A percentile compares a stretch with the other conserved stretches of the same genome.
phyloP scores from a whole-genome alignment of 2,113 vertebrate species.

The Carassius auratus region DNA sequence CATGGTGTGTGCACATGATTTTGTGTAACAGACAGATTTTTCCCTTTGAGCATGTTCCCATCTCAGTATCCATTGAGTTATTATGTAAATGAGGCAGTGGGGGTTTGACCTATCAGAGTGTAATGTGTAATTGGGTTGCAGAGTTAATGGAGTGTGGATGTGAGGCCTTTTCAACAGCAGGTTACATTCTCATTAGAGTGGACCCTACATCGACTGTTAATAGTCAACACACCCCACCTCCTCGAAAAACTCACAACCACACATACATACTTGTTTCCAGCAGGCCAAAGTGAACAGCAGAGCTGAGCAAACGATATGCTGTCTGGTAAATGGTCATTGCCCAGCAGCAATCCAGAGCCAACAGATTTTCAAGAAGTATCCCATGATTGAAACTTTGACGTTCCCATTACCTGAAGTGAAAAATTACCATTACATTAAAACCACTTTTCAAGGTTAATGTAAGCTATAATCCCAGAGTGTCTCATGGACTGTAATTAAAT shows the following conservation, averaged over 20 bases:
- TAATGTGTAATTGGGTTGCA: conserved; percentile 59
- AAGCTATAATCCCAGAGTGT: conserved; percentile 20
- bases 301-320: background rate
- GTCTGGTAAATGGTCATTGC: conserved; percentile 37
- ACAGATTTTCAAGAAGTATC: conserved; percentile 14
- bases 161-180: conserved; percentile 50
- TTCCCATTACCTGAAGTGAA: conserved; percentile 32
- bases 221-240: conserved; percentile 37
- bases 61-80: conserved; percentile 44
- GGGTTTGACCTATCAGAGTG: conserved; percentile 53
- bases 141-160: conserved; percentile 59
- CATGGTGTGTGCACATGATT: conserved; percentile 6
- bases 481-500: conserved; percentile 19
- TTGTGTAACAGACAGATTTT: conserved; percentile 6
- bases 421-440: conserved; percentile 39
- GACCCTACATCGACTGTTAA: conserved; percentile 45
- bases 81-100: conserved; percentile 56
- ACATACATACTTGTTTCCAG: conserved; percentile 22
- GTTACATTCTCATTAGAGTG: conserved; percentile 58
- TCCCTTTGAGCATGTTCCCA: conserved; percentile 23
- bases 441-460: conserved; percentile 29
- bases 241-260: background rate
- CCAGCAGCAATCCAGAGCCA: conserved; percentile 2
- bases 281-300: background rate
- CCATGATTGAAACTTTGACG: background rate